Conservation (phyloP, 2,888 invertebrate genomes). For the Volucella inanis region DNA sequence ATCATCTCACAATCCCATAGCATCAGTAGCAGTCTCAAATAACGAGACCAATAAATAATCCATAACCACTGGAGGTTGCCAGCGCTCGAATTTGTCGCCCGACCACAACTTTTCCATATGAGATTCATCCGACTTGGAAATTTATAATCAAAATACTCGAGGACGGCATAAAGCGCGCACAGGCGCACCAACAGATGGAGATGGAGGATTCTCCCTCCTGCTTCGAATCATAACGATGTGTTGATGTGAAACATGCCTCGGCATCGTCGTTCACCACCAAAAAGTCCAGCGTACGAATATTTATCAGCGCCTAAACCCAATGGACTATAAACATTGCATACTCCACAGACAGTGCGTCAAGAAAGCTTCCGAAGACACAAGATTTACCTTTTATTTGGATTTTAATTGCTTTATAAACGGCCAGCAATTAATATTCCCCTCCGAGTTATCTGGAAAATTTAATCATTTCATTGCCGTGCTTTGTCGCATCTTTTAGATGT, state of each 20-base stretch:
- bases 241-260: slow-evolving; percentile 70
- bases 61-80: slow-evolving; percentile 63
- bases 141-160: slow-evolving; percentile 69
- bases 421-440: slow-evolving; percentile 70
- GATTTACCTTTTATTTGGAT: slow-evolving; percentile 70
- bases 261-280: slow-evolving; percentile 15
- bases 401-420: slow-evolving; percentile 75
- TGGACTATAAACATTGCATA: no score
- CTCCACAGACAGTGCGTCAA: slow-evolving; percentile 27
- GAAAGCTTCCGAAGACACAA: slow-evolving; percentile 51
- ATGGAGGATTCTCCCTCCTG: slow-evolving; percentile 26
- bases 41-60: slow-evolving; percentile 75
- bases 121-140: slow-evolving; percentile 60
- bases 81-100: slow-evolving; percentile 57
- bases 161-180: slow-evolving; percentile 56
- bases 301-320: not conserved
- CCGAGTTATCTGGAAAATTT: slow-evolving; percentile 67
- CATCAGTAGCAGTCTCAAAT: slow-evolving; percentile 81
- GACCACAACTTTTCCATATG: slow-evolving; percentile 57
- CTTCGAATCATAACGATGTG: slow-evolving; percentile 42
- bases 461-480: slow-evolving; percentile 48
- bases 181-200: slow-evolving; percentile 7
- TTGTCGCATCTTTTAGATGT: slow-evolving; percentile 60
- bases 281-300: slow-evolving; percentile 23
- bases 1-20: slow-evolving; percentile 77